Conservation (phyloP, 2,888 invertebrate genomes). For the Galerucella nymphaeae region DNA sequence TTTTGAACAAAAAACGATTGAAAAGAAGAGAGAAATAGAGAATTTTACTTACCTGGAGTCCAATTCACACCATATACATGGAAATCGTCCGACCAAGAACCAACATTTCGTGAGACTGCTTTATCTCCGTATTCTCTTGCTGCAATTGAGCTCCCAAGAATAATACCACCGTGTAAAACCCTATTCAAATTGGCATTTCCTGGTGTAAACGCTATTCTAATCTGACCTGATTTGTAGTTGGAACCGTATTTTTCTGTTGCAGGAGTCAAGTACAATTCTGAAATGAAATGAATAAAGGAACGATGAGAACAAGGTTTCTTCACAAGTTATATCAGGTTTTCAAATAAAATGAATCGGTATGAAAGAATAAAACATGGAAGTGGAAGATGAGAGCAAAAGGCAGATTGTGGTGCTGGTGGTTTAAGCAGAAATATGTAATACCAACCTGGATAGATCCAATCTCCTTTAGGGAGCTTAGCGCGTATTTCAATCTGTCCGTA, state of each 20-base stretch:
- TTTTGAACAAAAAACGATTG: too few species aligned
- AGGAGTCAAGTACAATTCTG: constrained; percentile 77
- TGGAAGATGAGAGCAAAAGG: too few species aligned
- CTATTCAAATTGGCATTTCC: constrained; percentile 69
- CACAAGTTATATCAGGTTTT: too few species aligned
- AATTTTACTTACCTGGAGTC: constrained; percentile 64
- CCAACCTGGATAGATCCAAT: constrained; percentile 81
- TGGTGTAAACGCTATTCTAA: constrained; percentile 76
- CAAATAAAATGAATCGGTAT: too few species aligned
- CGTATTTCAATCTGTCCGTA: constrained; percentile 77
- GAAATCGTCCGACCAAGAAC: constrained; percentile 67
- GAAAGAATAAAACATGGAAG: too few species aligned
- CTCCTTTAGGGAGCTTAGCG: constrained; percentile 79
- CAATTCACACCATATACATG: constrained; percentile 71
- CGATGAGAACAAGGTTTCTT: too few species aligned
- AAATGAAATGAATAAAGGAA: constrained; percentile 40
- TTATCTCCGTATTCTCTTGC: constrained; percentile 57
- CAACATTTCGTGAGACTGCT: constrained; percentile 34
- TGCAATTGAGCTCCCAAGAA: constrained; percentile 54
- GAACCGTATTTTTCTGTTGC: constrained; percentile 72
- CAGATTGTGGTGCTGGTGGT: constrained; percentile 47
- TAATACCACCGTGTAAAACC: constrained; percentile 56
- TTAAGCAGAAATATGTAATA: constrained; percentile 62
- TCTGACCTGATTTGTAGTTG: constrained; percentile 73
- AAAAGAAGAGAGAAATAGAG: not conserved